phyloP scores from a whole-genome alignment of 2,888 invertebrate genomes.

The Caenorhabditis sp. region DNA sequence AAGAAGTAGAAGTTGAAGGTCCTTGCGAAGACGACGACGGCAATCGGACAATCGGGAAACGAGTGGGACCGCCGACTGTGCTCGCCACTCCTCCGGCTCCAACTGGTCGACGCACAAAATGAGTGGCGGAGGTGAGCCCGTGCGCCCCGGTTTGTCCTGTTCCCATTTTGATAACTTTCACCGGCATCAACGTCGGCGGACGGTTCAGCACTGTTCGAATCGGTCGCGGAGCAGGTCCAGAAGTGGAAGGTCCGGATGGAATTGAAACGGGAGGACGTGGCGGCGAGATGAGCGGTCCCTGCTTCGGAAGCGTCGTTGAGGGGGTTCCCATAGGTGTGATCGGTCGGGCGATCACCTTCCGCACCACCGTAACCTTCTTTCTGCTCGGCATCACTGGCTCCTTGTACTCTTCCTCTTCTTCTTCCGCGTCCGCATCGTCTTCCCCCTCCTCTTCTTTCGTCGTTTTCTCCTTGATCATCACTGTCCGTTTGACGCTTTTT shows the following conservation, averaged over 20 bases:
- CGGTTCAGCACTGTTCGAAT: background rate
- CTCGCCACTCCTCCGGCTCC: slow-evolving; percentile 14
- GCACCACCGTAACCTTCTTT: slow-evolving; percentile 12
- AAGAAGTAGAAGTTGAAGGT: background rate
- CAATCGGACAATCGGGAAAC: too few species aligned
- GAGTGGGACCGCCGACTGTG: background rate
- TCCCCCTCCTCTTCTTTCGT: background rate
- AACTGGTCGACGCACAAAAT: background rate
- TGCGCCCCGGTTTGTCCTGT: too few species aligned
- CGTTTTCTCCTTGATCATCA: background rate
- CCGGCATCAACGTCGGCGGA: background rate
- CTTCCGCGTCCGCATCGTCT: background rate
- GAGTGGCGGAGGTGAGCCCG: too few species aligned
- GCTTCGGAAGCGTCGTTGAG: slow-evolving; percentile 7
- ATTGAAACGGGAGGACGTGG: background rate
- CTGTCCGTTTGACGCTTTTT: background rate
- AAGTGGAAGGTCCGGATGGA: slow-evolving; percentile 3
- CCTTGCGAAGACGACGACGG: background rate
- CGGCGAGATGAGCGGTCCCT: slow-evolving; percentile 15
- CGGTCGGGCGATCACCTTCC: background rate
- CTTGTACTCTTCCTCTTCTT: background rate
- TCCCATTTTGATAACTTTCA: slow-evolving; percentile 1
- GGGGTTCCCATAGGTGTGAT: background rate
- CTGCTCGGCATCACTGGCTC: background rate
- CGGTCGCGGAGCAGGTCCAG: background rate